A percentile compares a stretch with the other conserved stretches of the same genome.
Evolutionary conservation across 2,113 vertebrate species (phyloP).

Genomic region (Aegithalos caudatus): DNA sequence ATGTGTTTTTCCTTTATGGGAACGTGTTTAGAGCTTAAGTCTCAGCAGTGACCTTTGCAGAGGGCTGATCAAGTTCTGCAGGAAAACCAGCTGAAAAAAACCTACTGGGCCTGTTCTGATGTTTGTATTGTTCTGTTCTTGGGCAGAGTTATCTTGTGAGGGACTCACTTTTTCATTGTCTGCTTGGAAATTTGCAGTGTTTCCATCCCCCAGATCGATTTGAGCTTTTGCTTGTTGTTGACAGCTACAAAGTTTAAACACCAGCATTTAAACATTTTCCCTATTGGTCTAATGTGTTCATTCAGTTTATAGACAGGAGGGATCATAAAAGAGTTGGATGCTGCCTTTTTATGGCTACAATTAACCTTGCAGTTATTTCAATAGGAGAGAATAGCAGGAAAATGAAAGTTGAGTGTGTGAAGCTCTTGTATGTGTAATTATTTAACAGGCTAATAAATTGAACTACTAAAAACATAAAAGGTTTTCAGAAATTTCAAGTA

Average conservation of each 20-base stretch:
- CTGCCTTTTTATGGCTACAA: constrained; percentile 19
- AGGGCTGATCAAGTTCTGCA: not conserved
- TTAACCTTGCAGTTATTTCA: constrained; percentile 42
- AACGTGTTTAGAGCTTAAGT: not conserved
- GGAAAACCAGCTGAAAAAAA: not conserved
- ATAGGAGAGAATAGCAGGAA: not conserved
- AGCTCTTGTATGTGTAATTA: constrained; percentile 8
- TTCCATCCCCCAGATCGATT: not conserved
- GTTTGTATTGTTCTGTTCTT: not conserved
- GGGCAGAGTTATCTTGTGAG: not conserved
- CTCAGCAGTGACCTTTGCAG: not conserved
- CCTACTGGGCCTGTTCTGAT: not conserved
- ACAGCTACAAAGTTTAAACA: not conserved
- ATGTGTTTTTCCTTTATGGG: not conserved
- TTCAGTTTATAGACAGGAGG: constrained; percentile 17
- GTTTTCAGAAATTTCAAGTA: not conserved
- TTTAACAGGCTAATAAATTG: constrained; percentile 1
- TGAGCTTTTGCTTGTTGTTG: not conserved
- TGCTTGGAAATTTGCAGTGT: not conserved
- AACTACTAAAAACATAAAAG: not conserved
- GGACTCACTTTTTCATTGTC: not conserved
- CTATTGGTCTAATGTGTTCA: not conserved
- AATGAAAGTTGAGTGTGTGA: not conserved
- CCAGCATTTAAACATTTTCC: not conserved
- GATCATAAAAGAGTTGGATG: constrained; percentile 22